Evolutionary conservation across 2,113 vertebrate genomes (phyloP), one percentile per base, ranked within the genome.

Genomic region (Pachypanchax playfairii): DNA sequence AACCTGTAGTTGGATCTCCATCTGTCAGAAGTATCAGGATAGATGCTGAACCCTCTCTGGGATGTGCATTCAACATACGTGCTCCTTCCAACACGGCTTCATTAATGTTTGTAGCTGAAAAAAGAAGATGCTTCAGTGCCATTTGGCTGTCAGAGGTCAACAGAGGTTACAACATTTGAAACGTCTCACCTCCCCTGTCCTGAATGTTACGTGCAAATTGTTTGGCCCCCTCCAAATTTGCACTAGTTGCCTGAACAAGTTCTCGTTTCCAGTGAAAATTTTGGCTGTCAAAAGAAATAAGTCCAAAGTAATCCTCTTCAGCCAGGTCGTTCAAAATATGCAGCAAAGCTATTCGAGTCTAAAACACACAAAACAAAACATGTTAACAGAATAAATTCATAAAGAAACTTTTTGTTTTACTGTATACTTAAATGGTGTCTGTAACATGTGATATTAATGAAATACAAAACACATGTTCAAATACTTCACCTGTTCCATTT

Each of bases 21-120:
- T 99, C 97, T 1, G 96, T 98, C 84, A 98, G 88, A 79, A 98
- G 92, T 69, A 98, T 95, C 56, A 98, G 81, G 25, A 96, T 92
- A 12, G 96, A 95, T 1, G 92, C 92, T 0, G 93, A 94, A 52
- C 92, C 92, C 33, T 89, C 80, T 5, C 91, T 88, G 26, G 51
- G 9, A 5, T 91, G 75, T n/a, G 18, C 69, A 18, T 93, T 93
- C 74, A 98, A 78, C 89, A 96, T 93, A 0, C 43, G 15, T 22
- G 95, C 91, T 70, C 93, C 96, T 47, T 76, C 88, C 84, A 97
- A 59, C 72, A 98, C 65, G 2, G 92, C 94, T 0, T 70, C 75
- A 3, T 97, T 93, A 73, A 98, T 93, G 85, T 96, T 85, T 59
- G 96, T 98, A 43, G 43, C 96, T 98, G 53, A 59, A 73, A 87